phyloP scores from a whole-genome alignment of 2,113 vertebrate species.

The Paratilapia polleni region DNA sequence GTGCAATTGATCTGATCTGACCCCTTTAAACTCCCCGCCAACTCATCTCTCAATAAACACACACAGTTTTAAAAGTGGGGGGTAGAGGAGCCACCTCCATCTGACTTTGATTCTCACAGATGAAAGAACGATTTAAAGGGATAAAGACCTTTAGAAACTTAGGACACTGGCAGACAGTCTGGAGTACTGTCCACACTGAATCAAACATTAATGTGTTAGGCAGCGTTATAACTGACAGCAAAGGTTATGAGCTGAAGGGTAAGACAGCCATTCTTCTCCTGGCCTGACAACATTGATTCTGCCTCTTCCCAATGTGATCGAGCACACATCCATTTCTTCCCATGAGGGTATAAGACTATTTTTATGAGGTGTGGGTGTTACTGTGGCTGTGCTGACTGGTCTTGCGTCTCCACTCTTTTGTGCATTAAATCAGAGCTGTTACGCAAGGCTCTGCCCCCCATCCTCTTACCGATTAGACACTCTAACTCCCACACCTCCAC shows the following conservation, averaged over 20 bases:
- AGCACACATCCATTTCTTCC: constrained; percentile 27
- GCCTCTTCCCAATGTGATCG: constrained; percentile 17
- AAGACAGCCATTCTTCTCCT: not conserved
- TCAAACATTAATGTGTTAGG: not conserved
- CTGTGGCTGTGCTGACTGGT: constrained; percentile 35
- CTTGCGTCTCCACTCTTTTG: constrained; percentile 46
- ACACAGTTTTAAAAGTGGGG: not conserved
- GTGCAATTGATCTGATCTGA: constrained; percentile 43
- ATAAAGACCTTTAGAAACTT: constrained; percentile 57
- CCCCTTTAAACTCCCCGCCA: constrained; percentile 48
- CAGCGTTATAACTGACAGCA: not conserved
- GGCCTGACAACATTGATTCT: not conserved
- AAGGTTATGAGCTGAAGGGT: not conserved
- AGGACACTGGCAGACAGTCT: not conserved
- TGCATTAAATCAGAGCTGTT: constrained; percentile 72
- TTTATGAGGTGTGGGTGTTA: constrained; percentile 67
- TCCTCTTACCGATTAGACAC: constrained; percentile 56
- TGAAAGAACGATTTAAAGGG: constrained; percentile 68
- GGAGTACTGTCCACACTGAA: not conserved
- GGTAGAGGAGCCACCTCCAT: constrained; percentile 15
- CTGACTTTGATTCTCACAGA: constrained; percentile 66
- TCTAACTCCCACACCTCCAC: constrained; percentile 67
- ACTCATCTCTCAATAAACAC: constrained; percentile 12
- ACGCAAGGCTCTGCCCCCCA: constrained; percentile 67
- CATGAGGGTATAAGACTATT: constrained; percentile 53